Evolutionary conservation across 2,113 vertebrate genomes (phyloP).

Genomic region (Nerophis lumbriciformis): DNA sequence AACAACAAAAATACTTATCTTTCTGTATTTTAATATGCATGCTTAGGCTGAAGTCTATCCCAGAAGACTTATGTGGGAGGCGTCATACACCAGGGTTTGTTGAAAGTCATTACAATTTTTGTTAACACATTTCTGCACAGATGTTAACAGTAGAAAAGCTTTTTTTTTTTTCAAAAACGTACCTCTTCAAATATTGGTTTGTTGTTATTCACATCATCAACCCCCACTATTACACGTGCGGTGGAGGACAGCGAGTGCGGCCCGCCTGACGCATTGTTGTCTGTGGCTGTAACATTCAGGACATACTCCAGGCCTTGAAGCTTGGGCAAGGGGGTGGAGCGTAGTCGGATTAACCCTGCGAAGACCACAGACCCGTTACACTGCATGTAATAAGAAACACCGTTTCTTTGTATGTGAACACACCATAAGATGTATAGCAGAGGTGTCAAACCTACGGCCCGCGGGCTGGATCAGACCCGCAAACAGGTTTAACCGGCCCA

Average conservation of each 20-base stretch:
- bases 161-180: constrained; percentile 6
- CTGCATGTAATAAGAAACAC: constrained; percentile 22
- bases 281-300: constrained; percentile 80
- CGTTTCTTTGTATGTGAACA: constrained; percentile 24
- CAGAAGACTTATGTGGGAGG: too few species aligned
- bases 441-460: too few species aligned
- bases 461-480: too few species aligned
- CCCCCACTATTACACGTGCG: constrained; percentile 78
- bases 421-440: too few species aligned
- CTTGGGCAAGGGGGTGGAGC: constrained; percentile 75
- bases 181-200: constrained; percentile 87
- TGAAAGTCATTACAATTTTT: not conserved
- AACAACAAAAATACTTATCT: not conserved
- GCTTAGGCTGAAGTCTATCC: too few species aligned
- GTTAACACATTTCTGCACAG: not conserved
- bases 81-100: not conserved
- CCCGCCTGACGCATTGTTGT: constrained; percentile 82
- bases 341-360: constrained; percentile 82
- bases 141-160: too few species aligned
- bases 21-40: too few species aligned
- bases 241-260: constrained; percentile 72
- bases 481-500: too few species aligned
- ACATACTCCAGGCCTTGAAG: constrained; percentile 83
- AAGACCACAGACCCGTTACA: constrained; percentile 34
- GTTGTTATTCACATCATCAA: constrained; percentile 87